phyloP scores from a whole-genome alignment of 2,888 invertebrate species.

The Beris chalybata region DNA sequence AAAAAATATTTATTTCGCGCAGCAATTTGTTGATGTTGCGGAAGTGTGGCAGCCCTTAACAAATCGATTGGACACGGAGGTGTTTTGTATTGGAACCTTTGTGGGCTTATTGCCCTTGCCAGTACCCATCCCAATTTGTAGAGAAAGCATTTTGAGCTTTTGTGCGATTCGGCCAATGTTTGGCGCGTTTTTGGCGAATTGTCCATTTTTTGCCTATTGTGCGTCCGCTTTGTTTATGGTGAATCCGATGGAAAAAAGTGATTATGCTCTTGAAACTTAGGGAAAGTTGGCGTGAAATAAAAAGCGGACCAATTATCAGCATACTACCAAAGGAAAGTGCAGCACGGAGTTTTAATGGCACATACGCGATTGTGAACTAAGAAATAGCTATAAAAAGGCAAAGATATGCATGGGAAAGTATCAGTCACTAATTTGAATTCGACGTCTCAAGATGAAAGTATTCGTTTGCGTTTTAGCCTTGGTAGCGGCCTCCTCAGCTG shows the following conservation, averaged over 20 bases:
- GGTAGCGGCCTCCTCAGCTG: slow-evolving; percentile 34
- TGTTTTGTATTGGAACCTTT: too few species aligned
- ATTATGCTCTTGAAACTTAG: slow-evolving; percentile 13
- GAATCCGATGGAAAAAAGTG: slow-evolving; percentile 3
- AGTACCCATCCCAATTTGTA: too few species aligned
- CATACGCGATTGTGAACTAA: slow-evolving; percentile 9
- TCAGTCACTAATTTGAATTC: slow-evolving; percentile 18
- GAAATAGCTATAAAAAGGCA: slow-evolving; percentile 25
- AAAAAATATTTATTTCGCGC: too few species aligned
- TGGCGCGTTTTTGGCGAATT: too few species aligned
- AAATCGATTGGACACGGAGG: too few species aligned
- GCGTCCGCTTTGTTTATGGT: too few species aligned
- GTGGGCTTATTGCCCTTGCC: too few species aligned
- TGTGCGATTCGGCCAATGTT: too few species aligned
- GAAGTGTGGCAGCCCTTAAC: too few species aligned
- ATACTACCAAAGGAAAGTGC: slow-evolving; percentile 23
- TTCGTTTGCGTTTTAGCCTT: slow-evolving; percentile 34
- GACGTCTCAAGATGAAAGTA: slow-evolving; percentile 24
- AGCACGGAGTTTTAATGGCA: slow-evolving; percentile 7
- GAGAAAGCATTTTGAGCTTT: too few species aligned
- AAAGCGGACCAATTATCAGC: slow-evolving; percentile 5
- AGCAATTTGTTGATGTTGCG: too few species aligned
- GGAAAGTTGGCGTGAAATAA: slow-evolving; percentile 8
- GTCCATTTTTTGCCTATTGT: too few species aligned
- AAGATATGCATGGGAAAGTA: slow-evolving; percentile 21